Evolutionary conservation across 2,888 invertebrate species (phyloP).

Genomic region (Epinotia nisella): DNA sequence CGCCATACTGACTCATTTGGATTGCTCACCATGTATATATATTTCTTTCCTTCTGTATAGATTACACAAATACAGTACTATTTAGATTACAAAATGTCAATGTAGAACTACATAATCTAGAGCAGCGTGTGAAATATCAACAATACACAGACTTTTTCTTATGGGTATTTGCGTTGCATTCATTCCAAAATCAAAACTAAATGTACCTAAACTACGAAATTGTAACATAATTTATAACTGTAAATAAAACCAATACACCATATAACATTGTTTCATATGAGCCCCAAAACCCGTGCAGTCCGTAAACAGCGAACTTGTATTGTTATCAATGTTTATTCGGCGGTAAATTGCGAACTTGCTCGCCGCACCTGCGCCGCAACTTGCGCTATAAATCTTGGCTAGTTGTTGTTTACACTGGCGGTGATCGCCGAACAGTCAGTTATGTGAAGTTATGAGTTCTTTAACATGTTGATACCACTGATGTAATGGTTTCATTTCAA

Average conservation of each 20-base stretch:
- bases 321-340: conserved; percentile 39
- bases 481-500: too few relatives aligned
- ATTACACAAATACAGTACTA: neutral
- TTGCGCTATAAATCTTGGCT: conserved; percentile 43
- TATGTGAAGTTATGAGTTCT: neutral
- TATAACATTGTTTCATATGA: neutral
- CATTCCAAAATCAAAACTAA: too few relatives aligned
- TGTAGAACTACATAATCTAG: too few relatives aligned
- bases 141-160: too few relatives aligned
- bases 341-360: conserved; percentile 42
- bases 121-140: too few relatives aligned
- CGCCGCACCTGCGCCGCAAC: conserved; percentile 44
- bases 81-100: neutral
- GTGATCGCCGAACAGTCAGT: neutral
- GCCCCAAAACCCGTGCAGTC: neutral
- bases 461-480: neutral
- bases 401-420: conserved; percentile 22
- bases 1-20: too few relatives aligned
- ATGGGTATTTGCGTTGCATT: too few relatives aligned
- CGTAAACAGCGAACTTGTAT: conserved; percentile 34
- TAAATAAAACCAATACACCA: conserved; percentile 14
- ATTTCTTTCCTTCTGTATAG: neutral
- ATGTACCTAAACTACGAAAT: neutral
- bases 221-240: neutral
- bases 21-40: too few relatives aligned